Evolutionary conservation across 2,113 vertebrate species (phyloP).

Genomic region (Tenebrosternarchus preto): DNA sequence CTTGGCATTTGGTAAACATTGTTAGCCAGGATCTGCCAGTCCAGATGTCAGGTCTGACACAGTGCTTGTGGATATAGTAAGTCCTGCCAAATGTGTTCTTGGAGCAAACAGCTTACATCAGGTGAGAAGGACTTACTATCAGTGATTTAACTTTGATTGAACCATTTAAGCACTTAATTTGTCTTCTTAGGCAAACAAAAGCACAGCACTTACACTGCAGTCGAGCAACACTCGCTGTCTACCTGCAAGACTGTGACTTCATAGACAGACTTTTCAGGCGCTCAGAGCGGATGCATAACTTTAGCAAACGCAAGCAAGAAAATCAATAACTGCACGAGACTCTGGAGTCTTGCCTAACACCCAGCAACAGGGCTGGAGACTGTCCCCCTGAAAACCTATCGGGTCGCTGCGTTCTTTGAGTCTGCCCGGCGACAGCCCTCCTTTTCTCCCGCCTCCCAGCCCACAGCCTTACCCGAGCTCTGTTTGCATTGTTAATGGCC

Average conservation of each 20-base stretch:
- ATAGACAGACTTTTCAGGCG: conserved; percentile 35
- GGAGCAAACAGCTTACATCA: not conserved
- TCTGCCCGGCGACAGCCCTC: conserved; percentile 76
- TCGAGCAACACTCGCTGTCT: conserved; percentile 20
- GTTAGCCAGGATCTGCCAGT: not conserved
- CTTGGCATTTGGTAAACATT: not conserved
- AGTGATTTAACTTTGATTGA: not conserved
- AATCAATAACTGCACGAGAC: conserved; percentile 71
- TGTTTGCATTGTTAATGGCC: conserved; percentile 79
- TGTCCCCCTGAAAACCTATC: conserved; percentile 68
- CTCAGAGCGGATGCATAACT: conserved; percentile 62
- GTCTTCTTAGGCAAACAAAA: conserved; percentile 31
- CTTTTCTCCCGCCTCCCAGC: conserved; percentile 59
- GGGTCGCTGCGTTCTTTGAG: conserved; percentile 68
- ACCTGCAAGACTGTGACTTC: conserved; percentile 13
- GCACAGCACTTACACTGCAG: not conserved
- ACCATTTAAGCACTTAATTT: conserved; percentile 8
- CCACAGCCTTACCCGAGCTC: conserved; percentile 58
- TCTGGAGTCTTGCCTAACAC: conserved; percentile 65
- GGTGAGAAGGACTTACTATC: conserved; percentile 1
- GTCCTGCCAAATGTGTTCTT: not conserved
- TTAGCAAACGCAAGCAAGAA: conserved; percentile 54
- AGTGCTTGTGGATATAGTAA: not conserved
- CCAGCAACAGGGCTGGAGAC: conserved; percentile 68
- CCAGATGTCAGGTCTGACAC: not conserved